A percentile compares a stretch with the other conserved stretches of the same genome.
Evolutionary conservation across 2,888 invertebrate genomes (phyloP).

Genomic region (Chorisops tibialis): DNA sequence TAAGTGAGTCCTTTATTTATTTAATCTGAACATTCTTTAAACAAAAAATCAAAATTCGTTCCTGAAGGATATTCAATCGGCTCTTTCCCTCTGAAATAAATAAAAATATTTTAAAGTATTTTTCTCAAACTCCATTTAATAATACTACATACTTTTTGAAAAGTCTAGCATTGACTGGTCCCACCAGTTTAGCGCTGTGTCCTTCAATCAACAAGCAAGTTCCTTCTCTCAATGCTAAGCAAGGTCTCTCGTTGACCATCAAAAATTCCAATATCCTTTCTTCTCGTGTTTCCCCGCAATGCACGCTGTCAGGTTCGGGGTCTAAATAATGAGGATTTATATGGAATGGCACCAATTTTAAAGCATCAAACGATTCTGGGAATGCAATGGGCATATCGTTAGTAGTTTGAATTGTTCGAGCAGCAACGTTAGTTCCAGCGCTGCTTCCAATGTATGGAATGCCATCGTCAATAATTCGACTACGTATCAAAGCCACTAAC

Average conservation of each 20-base stretch:
- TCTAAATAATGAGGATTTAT: constrained; percentile 84
- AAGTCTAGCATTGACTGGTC: constrained; percentile 61
- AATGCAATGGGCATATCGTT: constrained; percentile 87
- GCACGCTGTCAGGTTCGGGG: constrained; percentile 55
- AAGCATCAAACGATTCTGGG: constrained; percentile 67
- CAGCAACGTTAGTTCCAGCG: constrained; percentile 81
- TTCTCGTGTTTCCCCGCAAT: constrained; percentile 78
- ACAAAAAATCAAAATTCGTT: constrained; percentile 61
- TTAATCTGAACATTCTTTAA: constrained; percentile 37
- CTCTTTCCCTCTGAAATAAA: constrained; percentile 54
- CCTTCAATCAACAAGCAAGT: constrained; percentile 62
- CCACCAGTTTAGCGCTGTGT: constrained; percentile 59
- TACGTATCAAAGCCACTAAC: constrained; percentile 61
- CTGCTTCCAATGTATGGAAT: constrained; percentile 74
- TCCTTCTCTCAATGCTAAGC: constrained; percentile 72
- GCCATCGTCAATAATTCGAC: constrained; percentile 61
- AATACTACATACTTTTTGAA: constrained; percentile 59
- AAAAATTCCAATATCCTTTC: constrained; percentile 68
- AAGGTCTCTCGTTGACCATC: constrained; percentile 53
- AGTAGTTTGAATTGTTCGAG: constrained; percentile 74
- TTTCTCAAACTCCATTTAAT: constrained; percentile 18
- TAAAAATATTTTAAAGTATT: constrained; percentile 19
- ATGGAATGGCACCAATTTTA: constrained; percentile 74
- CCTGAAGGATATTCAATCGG: constrained; percentile 57
- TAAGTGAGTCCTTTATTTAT: no score